These are phyloP conservation scores for Pectinophora gossypiella DNA, from an alignment of 1,140 invertebrate species.

Conservation along the genomic window DNA sequence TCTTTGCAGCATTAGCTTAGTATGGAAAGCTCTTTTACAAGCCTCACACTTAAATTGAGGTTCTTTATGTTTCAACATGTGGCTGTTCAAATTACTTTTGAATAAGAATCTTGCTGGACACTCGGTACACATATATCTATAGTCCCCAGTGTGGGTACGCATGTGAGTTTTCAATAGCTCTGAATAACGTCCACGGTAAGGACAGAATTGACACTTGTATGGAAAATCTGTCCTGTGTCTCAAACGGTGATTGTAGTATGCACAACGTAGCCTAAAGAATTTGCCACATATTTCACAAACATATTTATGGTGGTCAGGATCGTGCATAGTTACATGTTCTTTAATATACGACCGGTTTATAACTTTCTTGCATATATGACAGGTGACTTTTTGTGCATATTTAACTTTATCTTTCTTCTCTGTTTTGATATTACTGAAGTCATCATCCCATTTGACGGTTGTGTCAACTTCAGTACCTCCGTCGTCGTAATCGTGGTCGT, in stretches of 20 bases:
- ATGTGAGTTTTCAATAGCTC: constrained; percentile 69
- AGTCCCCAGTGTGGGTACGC: constrained; percentile 70
- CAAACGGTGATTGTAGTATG: constrained; percentile 54
- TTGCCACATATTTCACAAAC: constrained; percentile 65
- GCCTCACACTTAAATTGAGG: constrained; percentile 53
- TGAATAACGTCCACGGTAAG: constrained; percentile 50
- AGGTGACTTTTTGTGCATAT: constrained; percentile 41
- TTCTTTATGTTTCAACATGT: constrained; percentile 62
- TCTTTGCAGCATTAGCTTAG: constrained; percentile 43
- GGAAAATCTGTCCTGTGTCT: constrained; percentile 56
- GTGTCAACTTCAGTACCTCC: neutral
- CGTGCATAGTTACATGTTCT: constrained; percentile 58
- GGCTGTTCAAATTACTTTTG: constrained; percentile 73
- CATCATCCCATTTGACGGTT: neutral
- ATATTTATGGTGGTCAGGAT: constrained; percentile 43
- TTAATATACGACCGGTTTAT: constrained; percentile 53
- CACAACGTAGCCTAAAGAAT: constrained; percentile 55
- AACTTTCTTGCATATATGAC: constrained; percentile 52
- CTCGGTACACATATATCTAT: constrained; percentile 72
- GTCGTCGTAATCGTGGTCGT: constrained; percentile 10
- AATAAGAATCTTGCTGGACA: constrained; percentile 72
- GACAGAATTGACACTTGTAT: constrained; percentile 61
- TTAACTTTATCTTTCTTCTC: constrained; percentile 20
- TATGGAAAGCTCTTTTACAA: constrained; percentile 56
- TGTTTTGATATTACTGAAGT: constrained; percentile 12